phyloP scores from a whole-genome alignment of 2,888 invertebrate genomes.

The Archips xylosteana region DNA sequence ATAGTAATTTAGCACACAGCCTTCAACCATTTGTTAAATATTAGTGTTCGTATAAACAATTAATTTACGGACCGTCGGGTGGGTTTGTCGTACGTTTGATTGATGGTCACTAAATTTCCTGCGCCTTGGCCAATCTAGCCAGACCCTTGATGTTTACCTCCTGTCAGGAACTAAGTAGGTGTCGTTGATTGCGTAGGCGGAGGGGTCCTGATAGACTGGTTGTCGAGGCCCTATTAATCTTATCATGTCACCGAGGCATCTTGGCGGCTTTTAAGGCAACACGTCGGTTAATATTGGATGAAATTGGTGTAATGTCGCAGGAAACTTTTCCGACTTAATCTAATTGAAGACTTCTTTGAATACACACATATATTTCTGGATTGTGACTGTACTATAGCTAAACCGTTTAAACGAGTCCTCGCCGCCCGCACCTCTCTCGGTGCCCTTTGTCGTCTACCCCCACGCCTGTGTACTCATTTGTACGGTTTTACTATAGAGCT shows the following conservation, averaged over 20 bases:
- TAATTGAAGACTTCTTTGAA: background rate
- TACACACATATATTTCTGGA: background rate
- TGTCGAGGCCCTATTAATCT: slow-evolving; percentile 18
- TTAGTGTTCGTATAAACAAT: slow-evolving; percentile 16
- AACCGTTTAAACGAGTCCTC: too few species aligned
- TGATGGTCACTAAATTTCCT: slow-evolving; percentile 26
- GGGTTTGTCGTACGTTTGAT: slow-evolving; percentile 27
- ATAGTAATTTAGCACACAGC: background rate
- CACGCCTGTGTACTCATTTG: too few species aligned
- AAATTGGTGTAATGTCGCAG: slow-evolving; percentile 18
- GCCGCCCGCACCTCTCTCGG: too few species aligned
- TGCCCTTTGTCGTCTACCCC: too few species aligned
- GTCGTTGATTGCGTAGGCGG: slow-evolving; percentile 1
- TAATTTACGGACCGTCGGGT: slow-evolving; percentile 18
- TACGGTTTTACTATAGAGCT: too few species aligned
- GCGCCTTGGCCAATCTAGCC: background rate
- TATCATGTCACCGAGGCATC: slow-evolving; percentile 28
- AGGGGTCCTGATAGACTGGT: slow-evolving; percentile 10
- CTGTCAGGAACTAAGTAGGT: background rate
- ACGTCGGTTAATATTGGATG: slow-evolving; percentile 26
- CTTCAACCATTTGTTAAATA: background rate
- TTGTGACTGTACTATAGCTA: too few species aligned
- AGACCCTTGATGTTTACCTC: slow-evolving; percentile 6
- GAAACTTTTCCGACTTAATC: background rate
- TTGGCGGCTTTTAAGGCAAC: slow-evolving; percentile 30